Evolutionary conservation across 2,113 vertebrate species (phyloP).

Genomic region (Geococcyx californianus): DNA sequence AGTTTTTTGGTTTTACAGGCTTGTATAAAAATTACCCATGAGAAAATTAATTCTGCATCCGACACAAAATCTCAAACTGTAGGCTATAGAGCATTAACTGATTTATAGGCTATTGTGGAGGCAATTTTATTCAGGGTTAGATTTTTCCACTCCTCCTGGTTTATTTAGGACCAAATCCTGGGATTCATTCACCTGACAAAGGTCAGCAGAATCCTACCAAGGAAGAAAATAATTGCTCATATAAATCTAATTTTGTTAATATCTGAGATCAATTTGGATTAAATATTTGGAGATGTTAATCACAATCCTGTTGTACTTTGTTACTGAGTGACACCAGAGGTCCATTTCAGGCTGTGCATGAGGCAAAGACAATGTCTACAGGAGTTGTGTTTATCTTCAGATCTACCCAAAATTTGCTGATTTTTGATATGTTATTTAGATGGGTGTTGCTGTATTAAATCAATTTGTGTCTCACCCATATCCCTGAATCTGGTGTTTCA

Average conservation of each 20-base stretch:
- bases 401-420: background rate
- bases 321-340: background rate
- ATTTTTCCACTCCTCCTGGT: background rate
- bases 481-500: background rate
- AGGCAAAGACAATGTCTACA: background rate
- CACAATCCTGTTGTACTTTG: background rate
- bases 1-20: background rate
- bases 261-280: background rate
- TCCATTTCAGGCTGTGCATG: background rate
- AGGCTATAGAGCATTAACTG: background rate
- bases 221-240: background rate
- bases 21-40: background rate
- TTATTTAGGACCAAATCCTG: background rate
- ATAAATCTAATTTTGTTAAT: background rate
- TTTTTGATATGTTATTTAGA: background rate
- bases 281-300: background rate
- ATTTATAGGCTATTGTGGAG: background rate
- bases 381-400: background rate
- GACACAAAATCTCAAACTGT: background rate
- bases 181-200: background rate
- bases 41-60: background rate
- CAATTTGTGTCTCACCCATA: background rate
- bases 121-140: background rate
- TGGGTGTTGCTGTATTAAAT: background rate
- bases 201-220: background rate